Conservation (phyloP, 2,113 vertebrate species). For the Nothoprocta pentlandii region DNA sequence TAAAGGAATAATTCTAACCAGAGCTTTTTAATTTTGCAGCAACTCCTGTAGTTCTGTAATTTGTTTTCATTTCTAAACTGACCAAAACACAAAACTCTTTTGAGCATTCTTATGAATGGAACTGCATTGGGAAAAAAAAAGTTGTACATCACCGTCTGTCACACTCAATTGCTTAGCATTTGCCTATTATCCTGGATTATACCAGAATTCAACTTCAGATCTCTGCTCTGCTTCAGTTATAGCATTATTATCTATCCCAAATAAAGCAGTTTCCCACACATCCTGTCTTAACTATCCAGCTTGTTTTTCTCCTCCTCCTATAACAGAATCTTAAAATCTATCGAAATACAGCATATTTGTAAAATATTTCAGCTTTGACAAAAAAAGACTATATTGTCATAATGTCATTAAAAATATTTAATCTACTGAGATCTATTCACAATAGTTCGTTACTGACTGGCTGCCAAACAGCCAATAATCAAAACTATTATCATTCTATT, state of each 20-base stretch:
- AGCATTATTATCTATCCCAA: not conserved
- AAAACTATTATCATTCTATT: conserved; percentile 44
- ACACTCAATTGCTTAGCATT: not conserved
- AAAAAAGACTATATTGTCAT: not conserved
- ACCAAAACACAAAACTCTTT: conserved; percentile 8
- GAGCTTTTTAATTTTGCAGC: not conserved
- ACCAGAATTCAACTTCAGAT: conserved; percentile 19
- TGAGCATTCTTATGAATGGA: conserved; percentile 33
- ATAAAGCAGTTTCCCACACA: not conserved
- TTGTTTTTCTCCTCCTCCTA: not conserved
- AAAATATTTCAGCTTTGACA: not conserved
- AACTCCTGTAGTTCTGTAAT: not conserved
- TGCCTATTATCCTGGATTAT: conserved; percentile 28
- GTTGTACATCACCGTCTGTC: not conserved
- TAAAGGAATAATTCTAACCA: not conserved
- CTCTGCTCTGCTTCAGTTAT: not conserved
- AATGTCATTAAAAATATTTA: not conserved
- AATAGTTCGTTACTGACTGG: not conserved
- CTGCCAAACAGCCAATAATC: not conserved
- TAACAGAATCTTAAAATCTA: not conserved
- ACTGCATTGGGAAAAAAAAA: not conserved
- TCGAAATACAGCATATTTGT: not conserved
- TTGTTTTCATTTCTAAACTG: conserved; percentile 1
- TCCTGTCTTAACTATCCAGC: not conserved
- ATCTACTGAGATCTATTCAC: not conserved